phyloP scores from a whole-genome alignment of 1,140 invertebrate species.

The Battus philenor region DNA sequence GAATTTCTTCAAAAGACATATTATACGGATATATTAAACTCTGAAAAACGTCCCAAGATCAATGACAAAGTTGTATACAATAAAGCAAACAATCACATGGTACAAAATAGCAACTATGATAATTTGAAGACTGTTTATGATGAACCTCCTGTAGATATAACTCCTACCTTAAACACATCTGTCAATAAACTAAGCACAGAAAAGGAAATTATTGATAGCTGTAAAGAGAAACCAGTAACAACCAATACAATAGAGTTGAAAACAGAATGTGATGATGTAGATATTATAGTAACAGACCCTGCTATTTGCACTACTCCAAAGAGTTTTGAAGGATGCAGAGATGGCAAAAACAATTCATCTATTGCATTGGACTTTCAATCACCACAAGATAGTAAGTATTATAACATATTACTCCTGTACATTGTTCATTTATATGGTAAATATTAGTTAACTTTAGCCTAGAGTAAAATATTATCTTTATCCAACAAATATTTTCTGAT shows the following conservation, averaged over 20 bases:
- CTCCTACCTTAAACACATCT: conserved; percentile 45
- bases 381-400: conserved; percentile 71
- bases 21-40: conserved; percentile 45
- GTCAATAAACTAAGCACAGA: conserved; percentile 34
- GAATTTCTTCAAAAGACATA: conserved; percentile 66
- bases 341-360: conserved; percentile 46
- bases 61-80: conserved; percentile 55
- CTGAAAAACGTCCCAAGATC: conserved; percentile 63
- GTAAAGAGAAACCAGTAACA: conserved; percentile 33
- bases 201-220: conserved; percentile 42
- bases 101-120: conserved; percentile 47
- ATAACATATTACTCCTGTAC: too few species aligned
- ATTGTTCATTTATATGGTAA: too few species aligned
- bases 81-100: conserved; percentile 46
- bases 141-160: conserved; percentile 54
- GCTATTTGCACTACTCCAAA: conserved; percentile 60
- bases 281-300: conserved; percentile 64
- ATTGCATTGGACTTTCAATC: conserved; percentile 52
- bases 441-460: too few species aligned
- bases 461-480: too few species aligned
- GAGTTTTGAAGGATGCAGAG: conserved; percentile 47
- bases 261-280: conserved; percentile 68
- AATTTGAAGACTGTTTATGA: conserved; percentile 62
- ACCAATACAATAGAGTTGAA: conserved; percentile 50
- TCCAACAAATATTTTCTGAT: too few species aligned